A percentile compares a stretch with the other conserved stretches of the same genome.
phyloP scores from a whole-genome alignment of 2,797 vertebrate species.

The Coracias cyanogaster region DNA sequence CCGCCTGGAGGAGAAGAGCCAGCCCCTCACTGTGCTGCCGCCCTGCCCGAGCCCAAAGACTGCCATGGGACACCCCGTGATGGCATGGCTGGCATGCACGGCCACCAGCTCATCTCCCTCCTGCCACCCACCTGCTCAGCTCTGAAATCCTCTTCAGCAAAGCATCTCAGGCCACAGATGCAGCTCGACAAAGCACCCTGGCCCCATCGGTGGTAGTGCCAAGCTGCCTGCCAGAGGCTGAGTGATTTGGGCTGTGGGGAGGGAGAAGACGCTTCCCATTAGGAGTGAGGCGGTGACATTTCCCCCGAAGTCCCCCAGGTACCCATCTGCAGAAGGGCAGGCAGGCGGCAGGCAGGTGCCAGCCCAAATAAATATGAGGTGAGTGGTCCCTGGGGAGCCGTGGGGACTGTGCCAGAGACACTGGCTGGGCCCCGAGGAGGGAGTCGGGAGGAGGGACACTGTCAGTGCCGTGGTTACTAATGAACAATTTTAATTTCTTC shows the following conservation, averaged over 20 bases:
- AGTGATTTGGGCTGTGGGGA: neutral
- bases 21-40: fast-evolving
- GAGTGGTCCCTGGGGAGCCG: neutral
- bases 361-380: neutral
- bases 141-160: neutral
- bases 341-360: constrained; percentile 34
- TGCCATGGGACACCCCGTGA: neutral
- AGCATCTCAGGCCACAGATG: neutral
- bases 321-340: constrained; percentile 49
- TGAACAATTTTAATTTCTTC: constrained; percentile 66
- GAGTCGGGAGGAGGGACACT: neutral
- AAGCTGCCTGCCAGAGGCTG: neutral
- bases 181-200: fast-evolving
- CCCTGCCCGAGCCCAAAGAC: neutral
- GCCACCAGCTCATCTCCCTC: neutral
- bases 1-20: neutral
- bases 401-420: neutral
- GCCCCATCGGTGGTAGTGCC: fast-evolving
- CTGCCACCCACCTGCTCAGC: fast-evolving
- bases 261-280: neutral
- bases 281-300: neutral
- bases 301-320: neutral
- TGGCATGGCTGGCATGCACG: fast-evolving
- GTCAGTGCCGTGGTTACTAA: constrained; percentile 23
- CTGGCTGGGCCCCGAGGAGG: neutral